phyloP scores from a whole-genome alignment of 2,797 vertebrate species.

The Carduelis carduelis region DNA sequence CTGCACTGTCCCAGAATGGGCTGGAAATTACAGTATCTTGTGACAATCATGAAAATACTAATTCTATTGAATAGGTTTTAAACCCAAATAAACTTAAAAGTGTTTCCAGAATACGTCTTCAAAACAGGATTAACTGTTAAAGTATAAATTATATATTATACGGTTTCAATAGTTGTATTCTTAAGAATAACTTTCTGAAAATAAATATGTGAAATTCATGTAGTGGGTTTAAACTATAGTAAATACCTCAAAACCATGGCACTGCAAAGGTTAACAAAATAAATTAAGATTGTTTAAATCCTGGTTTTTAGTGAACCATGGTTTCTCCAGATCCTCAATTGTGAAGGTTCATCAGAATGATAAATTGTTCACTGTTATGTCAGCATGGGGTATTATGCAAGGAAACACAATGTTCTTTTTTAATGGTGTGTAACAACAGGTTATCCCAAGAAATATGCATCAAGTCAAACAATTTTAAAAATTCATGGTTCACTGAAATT shows the following conservation, averaged over 20 bases:
- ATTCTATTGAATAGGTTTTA: neutral
- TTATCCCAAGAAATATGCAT: neutral
- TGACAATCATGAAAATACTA: neutral
- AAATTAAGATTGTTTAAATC: neutral
- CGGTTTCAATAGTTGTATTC: neutral
- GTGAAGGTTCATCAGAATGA: neutral
- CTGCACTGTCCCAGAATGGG: neutral
- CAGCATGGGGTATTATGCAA: neutral
- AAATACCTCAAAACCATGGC: neutral
- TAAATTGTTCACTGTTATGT: neutral
- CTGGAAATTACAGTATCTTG: neutral
- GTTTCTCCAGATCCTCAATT: neutral
- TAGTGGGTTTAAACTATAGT: neutral
- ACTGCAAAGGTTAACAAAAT: neutral
- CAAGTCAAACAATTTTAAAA: neutral
- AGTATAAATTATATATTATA: neutral
- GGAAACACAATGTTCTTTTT: neutral
- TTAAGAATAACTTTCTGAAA: neutral
- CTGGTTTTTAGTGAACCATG: neutral
- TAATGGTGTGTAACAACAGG: conserved; percentile 2
- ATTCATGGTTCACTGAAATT: neutral
- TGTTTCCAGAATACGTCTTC: neutral
- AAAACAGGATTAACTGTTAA: neutral
- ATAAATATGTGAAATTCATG: neutral
- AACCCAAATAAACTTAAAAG: neutral